Evolutionary conservation across 2,888 invertebrate genomes (phyloP), one percentile per base, ranked within the genome.

Genomic region (Philereme vetulata): DNA sequence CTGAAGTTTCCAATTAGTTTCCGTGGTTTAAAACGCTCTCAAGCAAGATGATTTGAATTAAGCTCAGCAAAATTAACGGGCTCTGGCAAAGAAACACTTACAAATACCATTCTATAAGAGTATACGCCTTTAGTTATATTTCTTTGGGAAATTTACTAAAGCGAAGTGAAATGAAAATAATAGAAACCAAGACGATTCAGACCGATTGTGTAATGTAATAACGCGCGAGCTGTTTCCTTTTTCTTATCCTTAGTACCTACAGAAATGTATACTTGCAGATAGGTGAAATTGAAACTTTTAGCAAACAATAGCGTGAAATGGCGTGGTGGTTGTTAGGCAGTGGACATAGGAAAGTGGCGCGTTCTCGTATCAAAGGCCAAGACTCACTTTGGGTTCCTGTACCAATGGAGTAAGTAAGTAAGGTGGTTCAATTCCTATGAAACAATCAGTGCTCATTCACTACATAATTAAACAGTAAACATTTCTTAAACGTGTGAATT

Each of bases 181-280:
- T 33, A 51, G 44, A 33, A 48, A 49, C 35, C 44, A 38, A 45
- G 38, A 40, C 5, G 4, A 45, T 44, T 32, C 38, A 38, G 38
- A 44, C 38, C 48, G 54, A 50, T 50, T 50, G 54, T 54, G 40
- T 53, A 46, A 54, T 34, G 48, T 45, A 49, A 59, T 59, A 59
- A 56, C 36, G 49, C 36, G 32, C 36, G 11, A 34, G 21, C 10
- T 48, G 45, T 34, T 48, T 11, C 10, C 36, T 36, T 4, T 7
- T 33, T 36, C 48, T 36, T 36, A 48, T 11, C 10, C 11, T 5
- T 11, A 7, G 10, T 5, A 21, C 2, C 21, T 21, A 44, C 42
- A 42, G 10, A 45, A 21, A 45, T 7, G 21, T 33, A 33, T 46
- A 8, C 33, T 46, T 46, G 46, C 33, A 51, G 10, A 50, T 34